Evolutionary conservation across 2,797 vertebrate genomes (phyloP).

Genomic region (Intellagama lesueurii): DNA sequence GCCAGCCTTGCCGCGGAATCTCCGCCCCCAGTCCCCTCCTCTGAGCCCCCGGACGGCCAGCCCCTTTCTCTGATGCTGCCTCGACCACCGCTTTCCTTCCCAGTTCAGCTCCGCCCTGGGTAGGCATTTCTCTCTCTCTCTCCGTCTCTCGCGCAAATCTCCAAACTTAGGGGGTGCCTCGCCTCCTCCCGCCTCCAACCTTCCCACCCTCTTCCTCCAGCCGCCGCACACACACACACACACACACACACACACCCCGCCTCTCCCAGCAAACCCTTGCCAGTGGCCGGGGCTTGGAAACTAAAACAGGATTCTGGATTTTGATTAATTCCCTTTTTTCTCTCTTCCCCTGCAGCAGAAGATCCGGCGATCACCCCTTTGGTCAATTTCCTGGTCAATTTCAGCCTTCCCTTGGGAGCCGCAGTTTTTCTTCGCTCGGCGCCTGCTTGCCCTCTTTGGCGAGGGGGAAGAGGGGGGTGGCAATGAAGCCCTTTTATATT

Average conservation of each 20-base stretch:
- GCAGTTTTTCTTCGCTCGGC: constrained; percentile 45
- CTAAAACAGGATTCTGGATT: no score
- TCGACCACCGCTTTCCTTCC: background rate
- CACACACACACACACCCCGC: no score
- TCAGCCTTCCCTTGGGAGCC: background rate
- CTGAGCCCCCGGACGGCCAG: background rate
- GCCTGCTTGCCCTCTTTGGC: constrained; percentile 17
- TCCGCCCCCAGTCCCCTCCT: background rate
- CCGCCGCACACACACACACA: no score
- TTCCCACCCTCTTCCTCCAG: no score
- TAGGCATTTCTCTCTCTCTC: background rate
- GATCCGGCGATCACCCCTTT: constrained; percentile 27
- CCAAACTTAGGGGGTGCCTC: background rate
- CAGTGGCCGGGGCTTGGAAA: no score
- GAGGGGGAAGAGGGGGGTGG: background rate
- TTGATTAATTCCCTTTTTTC: no score
- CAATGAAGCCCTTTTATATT: no score
- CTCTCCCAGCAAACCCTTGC: no score
- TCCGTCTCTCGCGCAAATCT: background rate
- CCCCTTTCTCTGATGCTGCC: background rate
- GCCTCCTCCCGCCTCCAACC: no score
- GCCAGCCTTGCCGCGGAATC: no score
- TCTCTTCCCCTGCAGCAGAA: background rate
- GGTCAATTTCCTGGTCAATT: constrained; percentile 49
- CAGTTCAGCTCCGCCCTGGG: background rate